phyloP scores from a whole-genome alignment of 2,888 invertebrate species.

The Campopleginae sp. region DNA sequence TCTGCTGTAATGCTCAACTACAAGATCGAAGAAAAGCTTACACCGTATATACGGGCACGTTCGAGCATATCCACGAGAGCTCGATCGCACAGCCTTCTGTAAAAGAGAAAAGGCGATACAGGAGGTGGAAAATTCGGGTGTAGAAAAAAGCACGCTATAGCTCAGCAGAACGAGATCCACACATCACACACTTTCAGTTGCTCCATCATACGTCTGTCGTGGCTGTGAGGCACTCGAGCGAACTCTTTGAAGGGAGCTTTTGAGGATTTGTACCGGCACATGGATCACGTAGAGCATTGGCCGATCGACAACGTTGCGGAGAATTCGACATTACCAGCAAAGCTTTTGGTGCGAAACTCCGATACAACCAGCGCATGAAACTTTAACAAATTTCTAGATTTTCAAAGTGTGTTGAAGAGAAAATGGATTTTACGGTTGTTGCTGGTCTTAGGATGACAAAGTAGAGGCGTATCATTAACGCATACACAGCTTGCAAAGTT shows the following conservation, averaged over 20 bases:
- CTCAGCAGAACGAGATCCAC: constrained; percentile 21
- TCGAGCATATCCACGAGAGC: constrained; percentile 31
- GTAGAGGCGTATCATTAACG: not conserved
- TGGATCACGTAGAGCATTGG: constrained; percentile 44
- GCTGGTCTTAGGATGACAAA: not conserved
- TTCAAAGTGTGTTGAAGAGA: not conserved
- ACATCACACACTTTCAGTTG: constrained; percentile 13
- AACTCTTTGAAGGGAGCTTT: constrained; percentile 63
- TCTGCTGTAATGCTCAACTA: constrained; percentile 21
- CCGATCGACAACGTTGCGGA: constrained; percentile 26
- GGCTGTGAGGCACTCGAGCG: constrained; percentile 27
- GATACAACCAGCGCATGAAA: not conserved
- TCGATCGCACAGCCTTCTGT: constrained; percentile 28
- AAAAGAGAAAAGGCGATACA: constrained; percentile 31
- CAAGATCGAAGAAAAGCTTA: constrained; percentile 47
- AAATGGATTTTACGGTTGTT: not conserved
- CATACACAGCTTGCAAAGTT: not conserved
- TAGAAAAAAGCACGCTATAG: constrained; percentile 21
- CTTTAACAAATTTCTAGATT: not conserved
- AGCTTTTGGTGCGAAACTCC: constrained; percentile 47
- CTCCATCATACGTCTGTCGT: constrained; percentile 14
- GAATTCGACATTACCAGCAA: constrained; percentile 46
- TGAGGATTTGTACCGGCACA: constrained; percentile 49
- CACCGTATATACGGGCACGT: constrained; percentile 36
- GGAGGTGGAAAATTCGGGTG: not conserved